Conservation (phyloP, 2,888 invertebrate species). For the Lochmaea crataegi region DNA sequence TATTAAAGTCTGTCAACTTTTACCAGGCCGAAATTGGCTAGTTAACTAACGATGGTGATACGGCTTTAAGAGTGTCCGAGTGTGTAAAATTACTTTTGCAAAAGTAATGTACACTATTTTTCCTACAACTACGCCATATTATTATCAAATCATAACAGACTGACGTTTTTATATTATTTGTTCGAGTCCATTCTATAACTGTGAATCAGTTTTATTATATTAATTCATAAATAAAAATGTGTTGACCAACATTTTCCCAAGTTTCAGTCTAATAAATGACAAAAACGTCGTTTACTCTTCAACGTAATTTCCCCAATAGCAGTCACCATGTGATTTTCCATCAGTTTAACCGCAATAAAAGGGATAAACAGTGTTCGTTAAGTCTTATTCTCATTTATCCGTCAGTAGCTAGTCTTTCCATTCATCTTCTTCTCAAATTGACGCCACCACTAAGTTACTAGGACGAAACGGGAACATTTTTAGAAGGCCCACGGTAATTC, state of each 20-base stretch:
- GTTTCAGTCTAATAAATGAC: background rate
- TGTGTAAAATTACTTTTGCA: no score
- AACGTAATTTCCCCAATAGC: slow-evolving; percentile 8
- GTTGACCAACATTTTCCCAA: background rate
- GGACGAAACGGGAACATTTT: slow-evolving; percentile 12
- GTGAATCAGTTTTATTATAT: no score
- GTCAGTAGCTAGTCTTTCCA: slow-evolving; percentile 47
- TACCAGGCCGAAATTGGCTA: no score
- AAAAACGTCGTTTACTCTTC: background rate
- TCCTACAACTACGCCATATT: no score
- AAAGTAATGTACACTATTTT: no score
- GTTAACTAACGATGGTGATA: no score
- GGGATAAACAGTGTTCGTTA: slow-evolving; percentile 48
- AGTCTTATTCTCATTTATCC: slow-evolving; percentile 54
- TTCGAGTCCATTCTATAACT: no score
- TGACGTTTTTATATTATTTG: no score
- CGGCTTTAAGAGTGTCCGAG: no score
- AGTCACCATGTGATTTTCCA: slow-evolving; percentile 22
- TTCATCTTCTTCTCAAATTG: slow-evolving; percentile 53
- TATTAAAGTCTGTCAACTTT: no score
- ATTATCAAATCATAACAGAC: no score
- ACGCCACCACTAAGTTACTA: slow-evolving; percentile 33
- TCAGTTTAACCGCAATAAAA: slow-evolving; percentile 44
- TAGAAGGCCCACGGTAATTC: slow-evolving; percentile 21
- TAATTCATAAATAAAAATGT: background rate